Evolutionary conservation across 2,888 invertebrate genomes (phyloP).

Genomic region (Troides oblongomaculatus): DNA sequence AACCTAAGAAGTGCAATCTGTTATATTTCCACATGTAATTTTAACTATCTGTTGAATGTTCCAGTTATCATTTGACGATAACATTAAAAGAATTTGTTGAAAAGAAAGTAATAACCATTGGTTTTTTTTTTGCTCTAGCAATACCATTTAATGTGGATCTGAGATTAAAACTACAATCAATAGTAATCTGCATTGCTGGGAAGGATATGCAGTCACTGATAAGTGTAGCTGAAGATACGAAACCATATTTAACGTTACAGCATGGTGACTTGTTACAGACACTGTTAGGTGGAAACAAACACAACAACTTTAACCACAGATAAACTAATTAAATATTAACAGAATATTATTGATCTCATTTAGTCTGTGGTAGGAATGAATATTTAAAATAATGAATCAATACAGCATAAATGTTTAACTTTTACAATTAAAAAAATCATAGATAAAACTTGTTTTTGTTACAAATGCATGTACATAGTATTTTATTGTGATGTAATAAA

Average conservation of each 20-base stretch:
- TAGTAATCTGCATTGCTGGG: constrained; percentile 51
- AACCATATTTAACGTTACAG: constrained; percentile 49
- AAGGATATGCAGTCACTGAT: constrained; percentile 58
- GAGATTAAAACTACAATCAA: constrained; percentile 64
- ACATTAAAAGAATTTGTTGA: too few species aligned
- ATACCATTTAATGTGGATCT: constrained; percentile 58
- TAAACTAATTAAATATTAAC: too few species aligned
- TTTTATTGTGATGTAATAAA: too few species aligned
- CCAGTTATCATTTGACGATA: too few species aligned
- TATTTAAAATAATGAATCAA: too few species aligned
- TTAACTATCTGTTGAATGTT: too few species aligned
- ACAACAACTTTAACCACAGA: constrained; percentile 4
- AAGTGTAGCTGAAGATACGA: constrained; percentile 52
- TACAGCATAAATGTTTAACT: too few species aligned
- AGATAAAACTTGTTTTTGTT: too few species aligned
- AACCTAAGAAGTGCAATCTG: too few species aligned
- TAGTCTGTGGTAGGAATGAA: not conserved
- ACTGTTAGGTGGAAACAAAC: constrained; percentile 40
- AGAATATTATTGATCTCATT: not conserved
- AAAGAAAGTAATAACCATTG: not conserved
- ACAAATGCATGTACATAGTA: too few species aligned
- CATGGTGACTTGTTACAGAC: constrained; percentile 58
- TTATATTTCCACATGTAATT: too few species aligned
- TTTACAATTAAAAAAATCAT: too few species aligned
- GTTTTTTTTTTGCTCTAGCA: constrained; percentile 46